These are phyloP conservation scores for Hirtodrosophila trivittata DNA, from an alignment of 2,888 invertebrate species.

Conservation along the genomic window DNA sequence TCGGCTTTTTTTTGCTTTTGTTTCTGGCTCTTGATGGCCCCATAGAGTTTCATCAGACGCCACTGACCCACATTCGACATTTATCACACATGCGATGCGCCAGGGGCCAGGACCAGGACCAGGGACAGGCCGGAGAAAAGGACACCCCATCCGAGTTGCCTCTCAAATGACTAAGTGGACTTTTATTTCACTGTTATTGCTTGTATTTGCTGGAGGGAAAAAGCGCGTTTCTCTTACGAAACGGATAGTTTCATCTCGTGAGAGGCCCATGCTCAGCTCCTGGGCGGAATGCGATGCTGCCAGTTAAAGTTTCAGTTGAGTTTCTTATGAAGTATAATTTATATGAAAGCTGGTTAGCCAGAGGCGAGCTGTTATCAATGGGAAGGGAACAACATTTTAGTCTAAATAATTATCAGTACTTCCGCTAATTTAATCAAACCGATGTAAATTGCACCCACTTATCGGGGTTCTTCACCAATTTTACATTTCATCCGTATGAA, in stretches of 20 bases:
- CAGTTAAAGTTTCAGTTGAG: no score
- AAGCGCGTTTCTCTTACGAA: not conserved
- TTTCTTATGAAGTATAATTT: no score
- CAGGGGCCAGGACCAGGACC: constrained; percentile 22
- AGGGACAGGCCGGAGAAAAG: constrained; percentile 15
- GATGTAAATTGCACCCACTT: not conserved
- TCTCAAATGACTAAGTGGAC: constrained; percentile 42
- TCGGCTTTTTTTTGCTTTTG: constrained; percentile 39
- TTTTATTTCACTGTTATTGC: constrained; percentile 58
- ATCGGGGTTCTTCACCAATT: constrained; percentile 35
- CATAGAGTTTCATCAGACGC: constrained; percentile 41
- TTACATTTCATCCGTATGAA: constrained; percentile 21
- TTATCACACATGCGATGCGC: constrained; percentile 52
- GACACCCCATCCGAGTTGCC: no score
- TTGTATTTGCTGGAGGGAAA: constrained; percentile 25
- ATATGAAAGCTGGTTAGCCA: no score
- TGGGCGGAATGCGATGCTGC: no score
- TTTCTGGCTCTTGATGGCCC: constrained; percentile 15
- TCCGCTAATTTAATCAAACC: no score
- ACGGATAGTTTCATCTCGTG: no score
- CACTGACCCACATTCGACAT: constrained; percentile 67
- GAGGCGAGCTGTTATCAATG: no score
- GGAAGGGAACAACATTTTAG: no score
- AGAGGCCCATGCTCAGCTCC: no score
- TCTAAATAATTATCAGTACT: no score